Evolutionary conservation across 2,797 vertebrate species (phyloP).

Genomic region (Oreortyx pictus): DNA sequence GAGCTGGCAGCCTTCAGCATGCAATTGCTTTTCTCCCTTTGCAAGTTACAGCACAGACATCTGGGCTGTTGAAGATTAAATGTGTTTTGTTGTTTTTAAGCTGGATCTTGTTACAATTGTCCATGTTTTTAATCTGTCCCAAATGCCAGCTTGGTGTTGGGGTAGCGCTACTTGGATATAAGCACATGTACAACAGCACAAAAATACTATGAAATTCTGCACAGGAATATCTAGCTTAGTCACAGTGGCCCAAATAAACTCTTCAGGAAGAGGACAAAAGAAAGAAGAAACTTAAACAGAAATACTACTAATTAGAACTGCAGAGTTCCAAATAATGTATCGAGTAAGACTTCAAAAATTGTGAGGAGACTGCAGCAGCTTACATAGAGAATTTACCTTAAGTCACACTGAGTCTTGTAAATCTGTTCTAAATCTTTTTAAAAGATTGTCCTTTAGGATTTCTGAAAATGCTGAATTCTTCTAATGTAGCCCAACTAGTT

Average conservation of each 20-base stretch:
- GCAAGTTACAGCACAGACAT: background rate
- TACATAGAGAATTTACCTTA: background rate
- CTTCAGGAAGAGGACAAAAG: background rate
- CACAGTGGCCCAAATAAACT: background rate
- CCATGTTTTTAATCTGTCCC: background rate
- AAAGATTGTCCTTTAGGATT: background rate
- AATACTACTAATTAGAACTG: background rate
- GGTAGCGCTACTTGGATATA: background rate
- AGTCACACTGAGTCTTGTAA: background rate
- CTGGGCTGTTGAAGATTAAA: background rate
- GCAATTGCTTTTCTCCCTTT: background rate
- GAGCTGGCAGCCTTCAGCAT: background rate
- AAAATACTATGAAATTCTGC: background rate
- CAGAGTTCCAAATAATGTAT: background rate
- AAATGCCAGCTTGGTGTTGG: background rate
- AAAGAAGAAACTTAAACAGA: background rate
- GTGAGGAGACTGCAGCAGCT: background rate
- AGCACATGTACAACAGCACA: background rate
- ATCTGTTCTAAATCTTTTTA: background rate
- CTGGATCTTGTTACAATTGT: background rate
- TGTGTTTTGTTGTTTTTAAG: background rate
- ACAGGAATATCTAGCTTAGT: background rate
- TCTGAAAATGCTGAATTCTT: conserved; percentile 2
- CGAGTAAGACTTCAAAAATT: background rate
- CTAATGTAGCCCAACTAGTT: background rate